Base-by-base conservation (phyloP, 2,888 invertebrate species). In the Ganaspis brasiliensis region DNA sequence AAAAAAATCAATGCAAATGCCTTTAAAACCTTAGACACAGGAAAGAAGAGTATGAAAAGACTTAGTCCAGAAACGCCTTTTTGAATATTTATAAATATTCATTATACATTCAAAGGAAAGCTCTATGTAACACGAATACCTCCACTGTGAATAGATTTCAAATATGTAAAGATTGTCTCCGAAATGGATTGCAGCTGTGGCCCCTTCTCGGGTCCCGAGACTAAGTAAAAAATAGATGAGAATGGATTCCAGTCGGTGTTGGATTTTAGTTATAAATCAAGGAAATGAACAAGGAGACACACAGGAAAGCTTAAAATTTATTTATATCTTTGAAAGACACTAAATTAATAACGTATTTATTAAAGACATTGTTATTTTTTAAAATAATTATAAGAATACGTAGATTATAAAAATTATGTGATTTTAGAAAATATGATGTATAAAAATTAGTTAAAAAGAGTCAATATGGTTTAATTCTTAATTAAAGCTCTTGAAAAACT, bases 101-200 rank as follows among this genome's bases (percentile, higher is more conserved):
- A 87, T 87, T 87, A 88, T 84, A 83, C 83, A 88, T 87, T 80
- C 84, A 85, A 81, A 77, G 80, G 49, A 73, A 81, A 79, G 63
- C 63, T 63, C 63, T 19, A 19, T 10, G 55, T 55, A 9, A 55
- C 55, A 21, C 16, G 78, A 37, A 37, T 21, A 63, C 40, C 37
- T 63, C 75, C 72, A 76, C 75, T 76, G 81, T 80, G 84, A 86
- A 88, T 87, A 85, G 87, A 88, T 88, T 88, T 88, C 87, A 88
- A 88, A 88, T 88, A 87, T 88, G 88, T 87, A 88, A 86, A 88
- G 87, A 88, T 88, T 88, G 87, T 88, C 87, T 86, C 84, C 83
- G 87, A 82, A 88, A 88, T 87, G 83, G 85, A 87, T 85, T 86
- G 86, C 88, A 88, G 87, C 87, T 88, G 87, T 82, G 88, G 85